These are phyloP conservation scores for Bombus breviceps DNA, from an alignment of 1,140 invertebrate species.

Conservation along the genomic window DNA sequence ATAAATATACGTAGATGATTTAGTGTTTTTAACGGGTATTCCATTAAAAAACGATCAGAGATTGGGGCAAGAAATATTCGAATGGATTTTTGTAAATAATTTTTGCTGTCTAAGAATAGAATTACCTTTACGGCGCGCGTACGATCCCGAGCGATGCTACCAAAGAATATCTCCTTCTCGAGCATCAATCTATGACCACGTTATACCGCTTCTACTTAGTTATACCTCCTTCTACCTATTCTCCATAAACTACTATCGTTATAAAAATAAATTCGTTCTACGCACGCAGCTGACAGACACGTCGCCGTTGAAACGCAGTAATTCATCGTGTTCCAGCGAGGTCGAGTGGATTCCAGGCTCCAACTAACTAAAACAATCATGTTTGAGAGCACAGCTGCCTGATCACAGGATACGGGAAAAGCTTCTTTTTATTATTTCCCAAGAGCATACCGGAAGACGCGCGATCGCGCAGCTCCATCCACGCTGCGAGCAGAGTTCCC, in stretches of 20 bases:
- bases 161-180: no score
- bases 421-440: constrained; percentile 45
- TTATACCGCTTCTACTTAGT: no score
- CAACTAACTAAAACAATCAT: neutral
- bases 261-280: neutral
- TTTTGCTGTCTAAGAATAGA: neutral
- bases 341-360: neutral
- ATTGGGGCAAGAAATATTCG: no score
- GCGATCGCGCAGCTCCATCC: neutral
- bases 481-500: neutral
- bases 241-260: no score
- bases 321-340: neutral
- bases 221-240: no score
- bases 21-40: no score
- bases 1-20: neutral
- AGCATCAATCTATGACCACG: no score
- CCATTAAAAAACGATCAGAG: no score
- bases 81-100: no score
- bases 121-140: neutral
- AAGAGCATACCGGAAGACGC: neutral
- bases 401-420: neutral
- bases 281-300: neutral
- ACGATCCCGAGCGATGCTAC: no score
- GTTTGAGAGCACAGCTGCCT: neutral
- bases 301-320: neutral